A percentile compares a stretch with the other conserved stretches of the same genome.
Evolutionary conservation across 2,888 invertebrate genomes (phyloP).

Genomic region (Coremacera marginata): DNA sequence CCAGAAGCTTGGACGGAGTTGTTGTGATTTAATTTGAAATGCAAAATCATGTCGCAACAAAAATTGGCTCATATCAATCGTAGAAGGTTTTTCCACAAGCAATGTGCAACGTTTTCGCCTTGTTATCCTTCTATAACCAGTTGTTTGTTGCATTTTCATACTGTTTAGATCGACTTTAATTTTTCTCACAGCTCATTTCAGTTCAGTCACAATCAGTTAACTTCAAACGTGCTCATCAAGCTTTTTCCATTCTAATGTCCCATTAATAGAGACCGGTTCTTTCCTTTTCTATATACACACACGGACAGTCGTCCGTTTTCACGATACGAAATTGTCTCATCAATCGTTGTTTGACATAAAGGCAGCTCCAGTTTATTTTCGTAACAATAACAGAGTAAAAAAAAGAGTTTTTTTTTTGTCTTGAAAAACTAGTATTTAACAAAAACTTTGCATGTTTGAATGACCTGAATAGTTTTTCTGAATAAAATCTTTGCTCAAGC

Average conservation of each 20-base stretch:
- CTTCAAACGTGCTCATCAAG: conserved; percentile 8
- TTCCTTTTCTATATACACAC: not conserved
- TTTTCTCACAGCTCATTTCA: not conserved
- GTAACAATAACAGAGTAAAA: not conserved
- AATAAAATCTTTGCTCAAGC: no score
- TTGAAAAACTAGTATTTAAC: conserved; percentile 3
- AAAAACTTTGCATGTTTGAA: conserved; percentile 4
- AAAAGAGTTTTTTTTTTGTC: not conserved
- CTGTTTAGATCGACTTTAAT: not conserved
- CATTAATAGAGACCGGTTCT: conserved; percentile 24
- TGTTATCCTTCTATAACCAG: no score
- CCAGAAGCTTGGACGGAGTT: not conserved
- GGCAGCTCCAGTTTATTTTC: conserved; percentile 16
- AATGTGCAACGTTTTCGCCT: no score
- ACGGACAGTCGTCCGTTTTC: not conserved
- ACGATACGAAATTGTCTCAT: conserved; percentile 23
- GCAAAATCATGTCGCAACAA: conserved; percentile 13
- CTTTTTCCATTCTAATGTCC: conserved; percentile 14
- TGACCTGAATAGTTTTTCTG: not conserved
- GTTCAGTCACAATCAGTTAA: not conserved
- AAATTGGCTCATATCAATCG: no score
- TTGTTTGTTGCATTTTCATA: not conserved
- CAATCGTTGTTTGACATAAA: conserved; percentile 16
- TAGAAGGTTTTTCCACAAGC: no score
- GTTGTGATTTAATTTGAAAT: conserved; percentile 14